phyloP scores from a whole-genome alignment of 2,797 vertebrate genomes.

The Labroides dimidiatus region DNA sequence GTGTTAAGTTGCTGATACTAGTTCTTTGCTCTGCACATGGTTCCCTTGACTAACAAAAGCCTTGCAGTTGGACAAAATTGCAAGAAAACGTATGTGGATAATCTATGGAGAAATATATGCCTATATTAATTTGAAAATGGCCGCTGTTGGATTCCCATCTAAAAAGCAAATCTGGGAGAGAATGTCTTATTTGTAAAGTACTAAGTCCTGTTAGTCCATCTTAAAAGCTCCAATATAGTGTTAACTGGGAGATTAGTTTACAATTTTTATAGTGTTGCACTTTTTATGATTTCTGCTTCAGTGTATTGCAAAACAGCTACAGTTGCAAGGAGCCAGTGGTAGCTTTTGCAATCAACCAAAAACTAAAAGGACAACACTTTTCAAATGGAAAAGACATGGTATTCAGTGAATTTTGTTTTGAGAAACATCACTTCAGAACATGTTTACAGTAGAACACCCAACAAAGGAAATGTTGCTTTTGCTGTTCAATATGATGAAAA shows the following conservation, averaged over 20 bases:
- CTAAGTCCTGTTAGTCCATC: constrained; percentile 49
- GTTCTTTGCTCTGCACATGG: constrained; percentile 22
- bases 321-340: constrained; percentile 15
- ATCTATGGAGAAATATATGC: constrained; percentile 58
- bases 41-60: constrained; percentile 48
- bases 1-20: constrained; percentile 38
- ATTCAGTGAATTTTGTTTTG: constrained; percentile 37
- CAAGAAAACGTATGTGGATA: constrained; percentile 53
- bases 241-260: constrained; percentile 32
- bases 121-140: constrained; percentile 50
- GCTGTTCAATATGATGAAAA: constrained; percentile 76
- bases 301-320: not conserved
- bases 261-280: constrained; percentile 2
- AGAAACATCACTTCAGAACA: constrained; percentile 50
- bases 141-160: constrained; percentile 51
- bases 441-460: constrained; percentile 73
- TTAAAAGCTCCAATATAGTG: constrained; percentile 44
- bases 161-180: constrained; percentile 47
- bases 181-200: constrained; percentile 50
- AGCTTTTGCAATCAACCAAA: constrained; percentile 34
- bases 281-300: constrained; percentile 34
- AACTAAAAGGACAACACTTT: constrained; percentile 18
- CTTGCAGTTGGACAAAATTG: constrained; percentile 48
- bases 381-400: constrained; percentile 46
- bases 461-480: constrained; percentile 68